Conservation (phyloP, 2,797 vertebrate genomes). For the Poeciliopsis turneri region DNA sequence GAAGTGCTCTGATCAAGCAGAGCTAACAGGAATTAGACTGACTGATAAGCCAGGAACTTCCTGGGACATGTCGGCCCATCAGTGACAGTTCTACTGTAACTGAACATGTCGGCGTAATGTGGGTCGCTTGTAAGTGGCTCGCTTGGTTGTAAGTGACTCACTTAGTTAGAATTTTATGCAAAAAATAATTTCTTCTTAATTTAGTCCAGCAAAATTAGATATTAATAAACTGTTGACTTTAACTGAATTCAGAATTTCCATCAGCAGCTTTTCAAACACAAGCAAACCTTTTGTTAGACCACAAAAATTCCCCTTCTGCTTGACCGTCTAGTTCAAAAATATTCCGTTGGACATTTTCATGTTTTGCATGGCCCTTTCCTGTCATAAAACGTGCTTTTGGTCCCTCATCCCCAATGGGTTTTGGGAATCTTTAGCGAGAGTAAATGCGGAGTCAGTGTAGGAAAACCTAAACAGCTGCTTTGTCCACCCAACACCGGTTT, state of each 20-base stretch:
- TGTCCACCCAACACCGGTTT: slow-evolving; percentile 55
- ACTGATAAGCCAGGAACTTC: slow-evolving; percentile 38
- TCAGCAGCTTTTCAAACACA: slow-evolving; percentile 54
- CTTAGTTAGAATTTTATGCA: not conserved
- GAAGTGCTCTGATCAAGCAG: slow-evolving; percentile 20
- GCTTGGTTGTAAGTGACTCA: not conserved
- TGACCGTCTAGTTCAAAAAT: slow-evolving; percentile 28
- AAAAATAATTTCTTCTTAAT: too few species aligned
- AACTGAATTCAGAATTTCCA: slow-evolving; percentile 17
- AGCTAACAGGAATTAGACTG: slow-evolving; percentile 47
- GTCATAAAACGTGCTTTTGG: slow-evolving; percentile 3
- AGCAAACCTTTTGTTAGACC: slow-evolving; percentile 14
- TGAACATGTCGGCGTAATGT: not conserved
- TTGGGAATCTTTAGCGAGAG: slow-evolving; percentile 59
- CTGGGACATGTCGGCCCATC: slow-evolving; percentile 4
- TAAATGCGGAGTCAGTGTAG: slow-evolving; percentile 70
- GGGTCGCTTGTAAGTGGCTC: too few species aligned
- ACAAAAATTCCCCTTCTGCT: slow-evolving; percentile 24
- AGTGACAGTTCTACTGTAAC: slow-evolving; percentile 4
- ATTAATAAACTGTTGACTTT: slow-evolving; percentile 20
- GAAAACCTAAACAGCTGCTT: slow-evolving; percentile 64
- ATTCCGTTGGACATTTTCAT: slow-evolving; percentile 57
- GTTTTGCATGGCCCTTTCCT: slow-evolving; percentile 31
- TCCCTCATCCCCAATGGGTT: slow-evolving; percentile 24
- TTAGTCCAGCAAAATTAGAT: not conserved